Percentiles rank a stretch among this genome's conserved stretches.
Conservation (phyloP, 2,113 vertebrate genomes). For the Aptenodytes forsteri region DNA sequence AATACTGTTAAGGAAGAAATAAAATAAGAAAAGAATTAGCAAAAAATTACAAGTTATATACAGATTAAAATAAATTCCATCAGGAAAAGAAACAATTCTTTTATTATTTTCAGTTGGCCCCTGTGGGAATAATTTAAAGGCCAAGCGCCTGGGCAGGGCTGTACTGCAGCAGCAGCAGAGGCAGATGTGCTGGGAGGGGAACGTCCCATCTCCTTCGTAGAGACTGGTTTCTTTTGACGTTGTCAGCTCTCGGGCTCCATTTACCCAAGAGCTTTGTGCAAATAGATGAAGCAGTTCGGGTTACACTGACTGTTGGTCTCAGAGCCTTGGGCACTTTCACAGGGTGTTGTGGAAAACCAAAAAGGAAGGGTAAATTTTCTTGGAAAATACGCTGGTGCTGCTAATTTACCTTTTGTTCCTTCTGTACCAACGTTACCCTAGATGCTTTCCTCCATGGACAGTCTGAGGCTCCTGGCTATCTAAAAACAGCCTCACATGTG, state of each 20-base stretch:
- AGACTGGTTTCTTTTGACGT: not conserved
- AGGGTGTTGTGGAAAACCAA: not conserved
- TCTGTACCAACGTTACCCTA: not conserved
- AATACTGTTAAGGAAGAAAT: constrained; percentile 92
- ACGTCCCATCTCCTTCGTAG: not conserved
- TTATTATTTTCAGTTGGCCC: constrained; percentile 75
- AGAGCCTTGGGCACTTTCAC: constrained; percentile 14
- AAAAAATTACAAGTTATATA: constrained; percentile 81
- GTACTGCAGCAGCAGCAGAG: not conserved
- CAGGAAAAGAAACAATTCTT: constrained; percentile 67
- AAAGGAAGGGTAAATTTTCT: not conserved
- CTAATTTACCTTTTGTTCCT: not conserved
- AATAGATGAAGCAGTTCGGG: not conserved
- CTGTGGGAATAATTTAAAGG: constrained; percentile 78
- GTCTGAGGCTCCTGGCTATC: not conserved
- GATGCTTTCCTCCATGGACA: rapidly evolving
- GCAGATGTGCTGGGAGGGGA: not conserved
- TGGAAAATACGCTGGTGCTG: not conserved
- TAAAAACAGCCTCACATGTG: rapidly evolving
- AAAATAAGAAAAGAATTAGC: constrained; percentile 75
- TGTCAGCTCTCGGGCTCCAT: not conserved
- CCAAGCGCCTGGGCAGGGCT: constrained; percentile 53
- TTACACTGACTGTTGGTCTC: not conserved
- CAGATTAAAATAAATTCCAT: constrained; percentile 82
- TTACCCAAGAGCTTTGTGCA: not conserved